Evolutionary conservation across 2,888 invertebrate genomes (phyloP), one percentile per base, ranked within the genome.

Genomic region (Anarsia innoxiella): DNA sequence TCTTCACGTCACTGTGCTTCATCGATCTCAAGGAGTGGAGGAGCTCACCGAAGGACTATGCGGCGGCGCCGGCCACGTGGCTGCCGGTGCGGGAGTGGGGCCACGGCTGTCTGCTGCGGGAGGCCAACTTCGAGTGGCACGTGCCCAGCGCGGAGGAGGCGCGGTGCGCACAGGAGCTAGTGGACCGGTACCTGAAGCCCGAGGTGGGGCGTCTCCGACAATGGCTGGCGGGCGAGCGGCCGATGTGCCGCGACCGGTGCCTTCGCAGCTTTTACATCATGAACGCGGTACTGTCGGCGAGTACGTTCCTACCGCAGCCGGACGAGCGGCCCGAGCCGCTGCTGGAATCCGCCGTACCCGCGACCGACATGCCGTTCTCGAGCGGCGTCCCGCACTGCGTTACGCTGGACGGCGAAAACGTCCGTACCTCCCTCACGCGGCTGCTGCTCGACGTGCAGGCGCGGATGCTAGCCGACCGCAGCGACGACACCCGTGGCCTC

Each of bases 1-100:
- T 90, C 1, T 72, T 90, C 53, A 59, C 73, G 46, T 83, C 90
- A 36, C 56, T 95, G 14, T 89, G 91, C 0, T 83, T 77, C 12
- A 80, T 90, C 1, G 87, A 88, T 45, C 86, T 91, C 8, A 74
- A 84, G 27, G 89, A 92, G 59, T 88, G 88, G 76, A 74, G 87
- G 49, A 90, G 90, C 60, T 84, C 87, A 1, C 69, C 87, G 0
- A 73, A 83, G 12, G 86, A 90, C 43, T 90, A 89, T 52, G 88
- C 89, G 12, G 78, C 83, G 25, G 89, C 90, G 0, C 83, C 92
- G 0, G 83, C 89, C 40, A 89, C 91, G 39, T 91, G 90, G 77
- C 79, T 94, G 29, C 90, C 93, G 6, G 86, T 94, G 12, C 86
- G 89, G 12, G 91, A 94, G 49, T 97, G 97, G 97, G 96, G 94